A percentile compares a stretch with the other conserved stretches of the same genome.
Evolutionary conservation across 1,140 invertebrate species (phyloP).

Genomic region (Lamellibrachia luymesi): DNA sequence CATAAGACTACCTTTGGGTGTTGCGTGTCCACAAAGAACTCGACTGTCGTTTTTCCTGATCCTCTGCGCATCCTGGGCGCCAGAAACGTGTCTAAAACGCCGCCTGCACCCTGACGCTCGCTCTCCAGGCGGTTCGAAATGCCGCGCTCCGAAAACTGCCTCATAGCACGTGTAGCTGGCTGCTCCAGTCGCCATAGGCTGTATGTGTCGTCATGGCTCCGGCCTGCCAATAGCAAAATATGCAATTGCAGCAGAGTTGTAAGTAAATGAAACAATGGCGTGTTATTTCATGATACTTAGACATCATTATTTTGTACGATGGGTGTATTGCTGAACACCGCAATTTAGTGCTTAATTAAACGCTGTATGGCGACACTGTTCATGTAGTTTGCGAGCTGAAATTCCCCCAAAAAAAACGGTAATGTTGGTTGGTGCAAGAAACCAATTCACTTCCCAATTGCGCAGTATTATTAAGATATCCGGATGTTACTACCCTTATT

Average conservation of each 20-base stretch:
- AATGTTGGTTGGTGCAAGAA: background rate
- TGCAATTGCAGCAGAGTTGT: background rate
- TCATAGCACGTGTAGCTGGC: constrained; percentile 54
- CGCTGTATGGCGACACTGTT: background rate
- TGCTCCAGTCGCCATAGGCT: constrained; percentile 76
- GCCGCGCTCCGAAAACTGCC: constrained; percentile 75
- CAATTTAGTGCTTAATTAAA: background rate
- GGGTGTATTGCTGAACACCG: background rate
- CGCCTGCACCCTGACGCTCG: constrained; percentile 55
- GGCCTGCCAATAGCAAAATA: constrained; percentile 63
- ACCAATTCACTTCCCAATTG: background rate
- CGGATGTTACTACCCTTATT: too few relatives aligned
- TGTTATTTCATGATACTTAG: too few relatives aligned
- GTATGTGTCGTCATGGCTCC: constrained; percentile 78
- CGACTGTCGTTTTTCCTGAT: constrained; percentile 73
- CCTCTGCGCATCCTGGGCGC: constrained; percentile 73
- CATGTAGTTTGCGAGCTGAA: background rate
- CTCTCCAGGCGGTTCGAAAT: constrained; percentile 70
- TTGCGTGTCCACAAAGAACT: constrained; percentile 85
- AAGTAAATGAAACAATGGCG: too few relatives aligned
- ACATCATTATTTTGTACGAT: too few relatives aligned
- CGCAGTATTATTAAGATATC: background rate
- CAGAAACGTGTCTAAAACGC: constrained; percentile 76
- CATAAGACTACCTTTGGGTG: constrained; percentile 68
- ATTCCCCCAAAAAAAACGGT: background rate